These are phyloP conservation scores for Oreotrochilus melanogaster DNA, from an alignment of 2,113 vertebrate genomes.

Conservation along the genomic window DNA sequence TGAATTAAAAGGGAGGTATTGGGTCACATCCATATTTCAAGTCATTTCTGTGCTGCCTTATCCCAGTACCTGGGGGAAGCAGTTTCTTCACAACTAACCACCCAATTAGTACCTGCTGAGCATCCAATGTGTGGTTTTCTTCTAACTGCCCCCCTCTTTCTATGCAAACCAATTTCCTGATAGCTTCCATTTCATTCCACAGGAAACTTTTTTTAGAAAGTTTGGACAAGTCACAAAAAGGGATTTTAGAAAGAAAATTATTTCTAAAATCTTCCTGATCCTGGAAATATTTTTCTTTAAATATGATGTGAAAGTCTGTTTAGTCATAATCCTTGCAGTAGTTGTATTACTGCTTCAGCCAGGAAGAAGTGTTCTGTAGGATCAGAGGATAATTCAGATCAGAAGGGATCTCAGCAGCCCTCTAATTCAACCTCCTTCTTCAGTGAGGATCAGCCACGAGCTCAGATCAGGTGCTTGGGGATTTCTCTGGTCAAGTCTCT, in stretches of 20 bases:
- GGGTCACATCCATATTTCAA: slow-evolving; percentile 61
- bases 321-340: not conserved
- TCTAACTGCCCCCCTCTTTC: not conserved
- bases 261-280: not conserved
- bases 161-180: not conserved
- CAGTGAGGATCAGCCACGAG: not conserved
- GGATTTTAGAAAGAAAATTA: not conserved
- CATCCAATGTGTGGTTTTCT: not conserved
- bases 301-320: not conserved
- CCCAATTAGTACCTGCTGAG: slow-evolving; percentile 58
- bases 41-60: slow-evolving; percentile 39
- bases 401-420: not conserved
- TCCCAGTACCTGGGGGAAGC: slow-evolving; percentile 23
- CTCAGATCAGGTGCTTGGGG: not conserved
- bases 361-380: not conserved
- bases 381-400: not conserved
- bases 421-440: not conserved
- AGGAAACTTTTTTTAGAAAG: not conserved
- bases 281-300: not conserved
- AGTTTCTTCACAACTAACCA: slow-evolving; percentile 54
- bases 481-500: not conserved
- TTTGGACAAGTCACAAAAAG: not conserved
- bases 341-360: not conserved
- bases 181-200: not conserved
- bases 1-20: slow-evolving; percentile 68